Percentiles rank a stretch among this genome's conserved stretches.
phyloP scores from a whole-genome alignment of 2,797 vertebrate genomes.

The Notolabrus celidotus region DNA sequence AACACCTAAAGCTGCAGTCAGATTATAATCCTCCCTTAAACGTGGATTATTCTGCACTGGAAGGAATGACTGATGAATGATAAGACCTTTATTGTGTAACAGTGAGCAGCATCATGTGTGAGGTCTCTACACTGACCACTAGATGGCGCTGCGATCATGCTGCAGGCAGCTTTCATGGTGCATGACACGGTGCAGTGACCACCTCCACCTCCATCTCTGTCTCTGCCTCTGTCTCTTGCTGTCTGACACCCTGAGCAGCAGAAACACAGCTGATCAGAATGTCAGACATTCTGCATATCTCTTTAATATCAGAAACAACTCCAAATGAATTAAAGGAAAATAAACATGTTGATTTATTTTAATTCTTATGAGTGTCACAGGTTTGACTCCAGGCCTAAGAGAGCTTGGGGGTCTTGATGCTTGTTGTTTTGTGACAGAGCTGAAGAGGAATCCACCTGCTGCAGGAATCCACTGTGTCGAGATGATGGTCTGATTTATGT shows the following conservation, averaged over 20 bases:
- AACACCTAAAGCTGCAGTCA: too few species aligned
- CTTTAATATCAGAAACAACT: too few species aligned
- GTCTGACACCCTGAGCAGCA: constrained; percentile 7
- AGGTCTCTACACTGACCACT: constrained; percentile 59
- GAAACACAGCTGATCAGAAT: constrained; percentile 29
- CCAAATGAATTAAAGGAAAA: too few species aligned
- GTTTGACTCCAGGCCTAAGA: not conserved
- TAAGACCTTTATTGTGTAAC: not conserved
- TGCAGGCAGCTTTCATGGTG: constrained; percentile 29
- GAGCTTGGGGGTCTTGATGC: not conserved
- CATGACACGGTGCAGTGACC: constrained; percentile 3
- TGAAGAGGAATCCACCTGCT: constrained; percentile 41
- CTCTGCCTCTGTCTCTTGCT: constrained; percentile 10
- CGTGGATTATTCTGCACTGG: not conserved
- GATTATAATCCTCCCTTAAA: not conserved
- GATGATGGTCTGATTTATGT: constrained; percentile 77
- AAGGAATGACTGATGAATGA: constrained; percentile 9
- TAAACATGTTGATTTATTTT: too few species aligned
- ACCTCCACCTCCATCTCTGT: constrained; percentile 18
- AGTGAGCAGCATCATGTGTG: not conserved
- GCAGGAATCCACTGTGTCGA: constrained; percentile 68
- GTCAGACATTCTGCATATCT: not conserved
- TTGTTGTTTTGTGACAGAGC: constrained; percentile 39
- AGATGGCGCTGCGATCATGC: constrained; percentile 90
- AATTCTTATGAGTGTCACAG: too few species aligned